Percentiles rank a stretch among this genome's conserved stretches.
These are phyloP conservation scores for Girardinus metallicus DNA, from an alignment of 2,797 vertebrate genomes.

Conservation along the genomic window DNA sequence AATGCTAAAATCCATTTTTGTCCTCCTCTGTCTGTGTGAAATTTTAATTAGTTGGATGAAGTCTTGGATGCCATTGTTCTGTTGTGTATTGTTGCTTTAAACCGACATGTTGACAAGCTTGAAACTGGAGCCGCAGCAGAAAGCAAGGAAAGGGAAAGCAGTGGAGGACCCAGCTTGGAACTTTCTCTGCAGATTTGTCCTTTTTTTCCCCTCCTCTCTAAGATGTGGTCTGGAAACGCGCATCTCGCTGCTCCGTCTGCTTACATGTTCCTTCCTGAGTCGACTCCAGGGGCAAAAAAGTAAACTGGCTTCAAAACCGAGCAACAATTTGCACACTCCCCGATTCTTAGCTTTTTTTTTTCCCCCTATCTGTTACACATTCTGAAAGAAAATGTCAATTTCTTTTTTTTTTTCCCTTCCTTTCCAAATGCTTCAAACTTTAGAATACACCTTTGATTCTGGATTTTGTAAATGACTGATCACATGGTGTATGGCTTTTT, in stretches of 20 bases:
- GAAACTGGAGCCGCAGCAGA: slow-evolving; percentile 3
- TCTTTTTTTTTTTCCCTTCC: slow-evolving; percentile 15
- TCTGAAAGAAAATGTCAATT: not conserved
- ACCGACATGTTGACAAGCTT: slow-evolving; percentile 15
- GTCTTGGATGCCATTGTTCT: slow-evolving; percentile 8
- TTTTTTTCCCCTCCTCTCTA: not conserved
- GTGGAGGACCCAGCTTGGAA: not conserved
- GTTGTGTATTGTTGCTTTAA: slow-evolving; percentile 4
- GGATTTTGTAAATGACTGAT: slow-evolving; percentile 37
- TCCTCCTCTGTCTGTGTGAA: slow-evolving; percentile 24
- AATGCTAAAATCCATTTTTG: not conserved
- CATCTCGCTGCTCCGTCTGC: not conserved
- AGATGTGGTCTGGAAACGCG: not conserved
- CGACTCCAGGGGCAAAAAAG: slow-evolving; percentile 27
- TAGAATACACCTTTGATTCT: slow-evolving; percentile 24
- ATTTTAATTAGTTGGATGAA: slow-evolving; percentile 35
- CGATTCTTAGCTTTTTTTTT: slow-evolving; percentile 44
- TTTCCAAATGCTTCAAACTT: slow-evolving; percentile 47
- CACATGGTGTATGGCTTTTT: slow-evolving; percentile 45
- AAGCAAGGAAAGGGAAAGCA: not conserved
- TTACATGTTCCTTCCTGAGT: slow-evolving; percentile 14
- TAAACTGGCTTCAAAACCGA: slow-evolving; percentile 41
- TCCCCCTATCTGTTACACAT: slow-evolving; percentile 12
- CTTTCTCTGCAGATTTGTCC: not conserved
- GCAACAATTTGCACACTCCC: slow-evolving; percentile 52